phyloP scores from a whole-genome alignment of 2,888 invertebrate species.

The Eulithis testata region DNA sequence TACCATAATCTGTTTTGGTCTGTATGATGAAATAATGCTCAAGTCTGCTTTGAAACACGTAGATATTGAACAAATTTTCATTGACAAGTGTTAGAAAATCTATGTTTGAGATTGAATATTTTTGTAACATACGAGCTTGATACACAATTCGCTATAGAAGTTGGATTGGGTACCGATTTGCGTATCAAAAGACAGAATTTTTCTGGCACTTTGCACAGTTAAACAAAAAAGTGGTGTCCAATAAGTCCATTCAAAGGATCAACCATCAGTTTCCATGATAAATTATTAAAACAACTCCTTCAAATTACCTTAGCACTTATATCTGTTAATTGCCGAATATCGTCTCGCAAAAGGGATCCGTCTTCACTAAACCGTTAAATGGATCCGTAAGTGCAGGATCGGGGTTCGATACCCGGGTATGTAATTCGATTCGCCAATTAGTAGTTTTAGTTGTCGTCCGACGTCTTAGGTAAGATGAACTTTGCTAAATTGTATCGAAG shows the following conservation, averaged over 20 bases:
- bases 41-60: too few relatives aligned
- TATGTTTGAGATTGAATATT: too few relatives aligned
- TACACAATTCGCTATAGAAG: too few relatives aligned
- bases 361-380: constrained; percentile 83
- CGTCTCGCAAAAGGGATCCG: constrained; percentile 75
- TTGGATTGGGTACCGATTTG: too few relatives aligned
- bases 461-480: constrained; percentile 67
- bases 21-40: too few relatives aligned
- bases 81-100: too few relatives aligned
- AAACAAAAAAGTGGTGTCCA: too few relatives aligned
- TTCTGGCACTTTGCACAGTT: too few relatives aligned
- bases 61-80: too few relatives aligned
- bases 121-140: too few relatives aligned
- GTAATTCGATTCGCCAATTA: constrained; percentile 84
- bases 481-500: constrained; percentile 52
- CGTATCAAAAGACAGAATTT: too few relatives aligned
- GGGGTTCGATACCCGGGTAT: constrained; percentile 80
- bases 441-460: constrained; percentile 77
- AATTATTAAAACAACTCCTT: background rate
- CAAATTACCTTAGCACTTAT: constrained; percentile 53
- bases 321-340: constrained; percentile 80
- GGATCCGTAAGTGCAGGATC: constrained; percentile 81
- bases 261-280: background rate
- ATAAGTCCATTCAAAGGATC: background rate
- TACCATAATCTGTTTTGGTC: too few relatives aligned